These are phyloP conservation scores for Zaprionus kolodkinae DNA, from an alignment of 1,140 invertebrate species.

Conservation along the genomic window DNA sequence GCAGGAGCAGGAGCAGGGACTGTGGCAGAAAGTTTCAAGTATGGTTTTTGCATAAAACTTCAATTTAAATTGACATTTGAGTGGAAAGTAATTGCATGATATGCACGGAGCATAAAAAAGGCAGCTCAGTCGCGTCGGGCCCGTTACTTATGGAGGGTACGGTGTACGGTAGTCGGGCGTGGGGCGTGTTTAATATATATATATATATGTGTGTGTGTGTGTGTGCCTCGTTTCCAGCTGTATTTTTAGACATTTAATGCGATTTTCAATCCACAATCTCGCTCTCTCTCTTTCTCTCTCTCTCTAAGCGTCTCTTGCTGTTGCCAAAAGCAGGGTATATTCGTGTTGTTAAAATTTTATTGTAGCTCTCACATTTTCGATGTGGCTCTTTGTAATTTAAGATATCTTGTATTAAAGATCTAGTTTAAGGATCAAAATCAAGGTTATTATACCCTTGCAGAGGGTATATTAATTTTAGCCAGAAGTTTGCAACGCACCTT, in stretches of 20 bases:
- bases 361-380: too few species aligned
- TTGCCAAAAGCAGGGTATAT: background rate
- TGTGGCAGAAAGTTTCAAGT: conserved; percentile 66
- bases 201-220: too few species aligned
- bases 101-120: conserved; percentile 75
- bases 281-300: background rate
- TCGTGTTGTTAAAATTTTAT: background rate
- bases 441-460: too few species aligned
- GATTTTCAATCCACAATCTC: conserved; percentile 45
- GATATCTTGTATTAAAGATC: too few species aligned
- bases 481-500: too few species aligned
- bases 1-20: conserved; percentile 15
- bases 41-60: conserved; percentile 82
- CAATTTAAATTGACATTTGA: conserved; percentile 83
- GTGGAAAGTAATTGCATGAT: conserved; percentile 82
- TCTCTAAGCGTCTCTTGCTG: background rate
- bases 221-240: conserved; percentile 33
- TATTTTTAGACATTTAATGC: conserved; percentile 77
- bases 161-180: background rate
- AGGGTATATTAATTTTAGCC: too few species aligned
- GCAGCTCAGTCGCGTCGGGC: conserved; percentile 52
- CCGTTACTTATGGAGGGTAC: conserved; percentile 36
- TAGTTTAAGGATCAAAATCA: too few species aligned
- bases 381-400: too few species aligned
- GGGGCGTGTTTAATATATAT: conserved; percentile 77